Percentiles rank a stretch among this genome's conserved stretches.
Evolutionary conservation across 2,113 vertebrate genomes (phyloP).

Genomic region (Amazona vittata): DNA sequence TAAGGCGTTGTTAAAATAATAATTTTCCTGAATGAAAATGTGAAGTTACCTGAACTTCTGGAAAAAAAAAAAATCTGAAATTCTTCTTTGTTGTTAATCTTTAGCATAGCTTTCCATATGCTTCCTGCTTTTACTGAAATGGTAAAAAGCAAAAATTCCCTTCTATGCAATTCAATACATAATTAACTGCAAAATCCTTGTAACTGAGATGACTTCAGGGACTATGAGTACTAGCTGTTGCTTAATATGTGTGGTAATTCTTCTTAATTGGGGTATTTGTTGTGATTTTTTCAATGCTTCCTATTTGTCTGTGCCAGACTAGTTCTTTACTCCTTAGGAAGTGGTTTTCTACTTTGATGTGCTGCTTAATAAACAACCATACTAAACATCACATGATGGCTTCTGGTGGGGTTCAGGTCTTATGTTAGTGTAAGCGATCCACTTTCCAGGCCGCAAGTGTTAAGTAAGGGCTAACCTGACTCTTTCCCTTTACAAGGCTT

Average conservation of each 20-base stretch:
- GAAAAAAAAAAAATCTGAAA: neutral
- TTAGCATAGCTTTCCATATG: neutral
- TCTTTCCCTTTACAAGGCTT: neutral
- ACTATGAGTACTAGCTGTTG: neutral
- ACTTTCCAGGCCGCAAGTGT: neutral
- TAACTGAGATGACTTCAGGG: neutral
- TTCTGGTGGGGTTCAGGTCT: neutral
- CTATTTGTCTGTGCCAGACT: neutral
- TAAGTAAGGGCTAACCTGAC: neutral
- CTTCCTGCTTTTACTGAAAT: neutral
- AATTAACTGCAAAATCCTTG: neutral
- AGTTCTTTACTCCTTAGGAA: neutral
- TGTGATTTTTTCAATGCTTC: slow-evolving; percentile 12
- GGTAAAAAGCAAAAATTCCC: neutral
- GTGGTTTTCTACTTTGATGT: neutral
- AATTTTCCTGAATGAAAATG: neutral
- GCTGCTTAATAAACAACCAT: neutral
- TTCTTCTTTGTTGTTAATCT: neutral
- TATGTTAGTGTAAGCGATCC: neutral
- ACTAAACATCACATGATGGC: neutral
- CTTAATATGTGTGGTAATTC: neutral
- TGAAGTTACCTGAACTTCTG: neutral
- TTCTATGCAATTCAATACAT: neutral
- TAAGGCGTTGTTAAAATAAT: neutral
- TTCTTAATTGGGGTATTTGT: neutral